Evolutionary conservation across 2,797 vertebrate genomes (phyloP), one percentile per base, ranked within the genome.

Genomic region (Microtus agrestis): DNA sequence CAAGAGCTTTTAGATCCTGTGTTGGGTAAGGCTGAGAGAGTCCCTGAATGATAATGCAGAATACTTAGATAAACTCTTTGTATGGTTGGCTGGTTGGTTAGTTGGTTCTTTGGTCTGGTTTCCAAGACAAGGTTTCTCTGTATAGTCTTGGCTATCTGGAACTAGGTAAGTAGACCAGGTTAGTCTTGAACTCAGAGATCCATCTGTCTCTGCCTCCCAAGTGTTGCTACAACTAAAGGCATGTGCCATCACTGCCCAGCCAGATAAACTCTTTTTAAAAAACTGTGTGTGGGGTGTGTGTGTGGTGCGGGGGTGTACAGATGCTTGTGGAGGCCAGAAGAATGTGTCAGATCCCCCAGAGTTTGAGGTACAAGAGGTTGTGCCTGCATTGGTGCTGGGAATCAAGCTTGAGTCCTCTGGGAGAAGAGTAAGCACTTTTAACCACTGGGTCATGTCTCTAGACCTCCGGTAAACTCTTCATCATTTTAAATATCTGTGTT

Each of bases 21-120:
- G 76, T 87, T 73, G 46, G 17, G 23, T 67, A 73, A 3, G 8
- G 43, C 21, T 43, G 54, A 80, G 77, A 95, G 63, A 87, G 74
- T 56, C 76, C 84, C 82, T 31, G 89, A 92, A 91, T 59, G 67
- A 92, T 89, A 93, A 94, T 40, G 46, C 1, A 85, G n/a, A 34
- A 61, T 69, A 31, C 34, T 76, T 63, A 43, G 46, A 54, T 79
- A 80, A 91, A 74, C 4, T 34, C 46, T 80, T 63, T 78, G n/a
- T 23, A 37, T 73, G n/a, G 3, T 71, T 71, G 67, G 3, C n/a
- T 71, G n/a, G 3, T 10, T 65, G 17, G 27, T 65, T 65, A 29
- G 10, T 65, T 31, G 29, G 29, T 34, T 67, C 2, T 37, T 40
- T 37, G 69, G n/a, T 73, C 40, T 40, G 21, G 21, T 73, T 73